A percentile compares a stretch with the other conserved stretches of the same genome.
phyloP scores from a whole-genome alignment of 2,797 vertebrate species.

The Ficedula albicollis region DNA sequence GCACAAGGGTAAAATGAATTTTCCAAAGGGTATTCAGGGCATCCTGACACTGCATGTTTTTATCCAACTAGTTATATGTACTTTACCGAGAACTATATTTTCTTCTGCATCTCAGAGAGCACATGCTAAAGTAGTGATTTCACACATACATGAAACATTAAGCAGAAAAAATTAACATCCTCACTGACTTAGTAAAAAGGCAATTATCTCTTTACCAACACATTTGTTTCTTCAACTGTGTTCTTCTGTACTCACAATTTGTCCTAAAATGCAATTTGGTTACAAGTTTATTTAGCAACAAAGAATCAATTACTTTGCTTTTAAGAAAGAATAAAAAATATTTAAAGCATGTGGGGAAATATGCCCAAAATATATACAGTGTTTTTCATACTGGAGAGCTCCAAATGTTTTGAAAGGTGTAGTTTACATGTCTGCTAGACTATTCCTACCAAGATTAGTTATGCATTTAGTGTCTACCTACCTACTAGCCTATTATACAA shows the following conservation, averaged over 20 bases:
- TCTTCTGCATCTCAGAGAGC: not conserved
- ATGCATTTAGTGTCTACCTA: not conserved
- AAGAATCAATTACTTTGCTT: not conserved
- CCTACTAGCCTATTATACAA: not conserved
- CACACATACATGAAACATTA: not conserved
- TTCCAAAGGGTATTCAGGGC: not conserved
- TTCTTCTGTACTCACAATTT: not conserved
- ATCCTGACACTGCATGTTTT: not conserved
- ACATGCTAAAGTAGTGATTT: not conserved
- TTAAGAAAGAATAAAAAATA: not conserved
- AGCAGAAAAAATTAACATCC: not conserved
- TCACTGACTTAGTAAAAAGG: not conserved
- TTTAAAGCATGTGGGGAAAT: not conserved
- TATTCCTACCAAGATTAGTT: not conserved
- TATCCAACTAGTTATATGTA: not conserved
- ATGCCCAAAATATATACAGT: not conserved
- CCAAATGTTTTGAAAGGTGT: not conserved
- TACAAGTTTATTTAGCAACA: not conserved
- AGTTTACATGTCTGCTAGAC: not conserved
- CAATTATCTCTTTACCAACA: not conserved
- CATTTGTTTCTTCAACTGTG: not conserved
- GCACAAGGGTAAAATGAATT: constrained; percentile 27
- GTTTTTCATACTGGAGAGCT: not conserved
- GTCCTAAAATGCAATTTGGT: not conserved
- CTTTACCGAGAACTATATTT: not conserved